Percentiles rank a stretch among this genome's conserved stretches.
Evolutionary conservation across 2,888 invertebrate genomes (phyloP).

Genomic region (Auanema sp.): DNA sequence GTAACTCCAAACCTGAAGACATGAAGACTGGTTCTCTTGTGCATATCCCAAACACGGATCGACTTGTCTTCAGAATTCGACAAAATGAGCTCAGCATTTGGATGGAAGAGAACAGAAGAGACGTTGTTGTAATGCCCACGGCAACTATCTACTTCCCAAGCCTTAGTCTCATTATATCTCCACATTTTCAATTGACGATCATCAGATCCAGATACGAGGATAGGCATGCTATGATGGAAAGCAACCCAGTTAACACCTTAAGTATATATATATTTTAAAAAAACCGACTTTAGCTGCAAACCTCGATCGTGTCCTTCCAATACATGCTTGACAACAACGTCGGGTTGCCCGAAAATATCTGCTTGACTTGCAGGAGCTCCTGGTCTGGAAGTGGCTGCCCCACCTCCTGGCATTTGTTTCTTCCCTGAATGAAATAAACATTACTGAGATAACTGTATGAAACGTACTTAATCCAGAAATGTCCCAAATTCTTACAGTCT

Average conservation of each 20-base stretch:
- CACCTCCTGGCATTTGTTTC: conserved; percentile 93
- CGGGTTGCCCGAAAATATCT: conserved; percentile 83
- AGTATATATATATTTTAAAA: conserved; percentile 5
- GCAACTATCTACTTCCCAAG: conserved; percentile 97
- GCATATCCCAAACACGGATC: conserved; percentile 98
- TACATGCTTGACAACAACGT: conserved; percentile 66
- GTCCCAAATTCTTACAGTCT: conserved; percentile 98
- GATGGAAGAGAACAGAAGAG: conserved; percentile 94
- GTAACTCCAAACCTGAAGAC: conserved; percentile 74
- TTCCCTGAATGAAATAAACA: conserved; percentile 68
- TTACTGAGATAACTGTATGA: neutral
- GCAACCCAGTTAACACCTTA: conserved; percentile 94
- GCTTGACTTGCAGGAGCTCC: conserved; percentile 70
- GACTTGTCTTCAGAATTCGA: conserved; percentile 97
- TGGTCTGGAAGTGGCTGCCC: conserved; percentile 69
- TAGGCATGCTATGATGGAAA: conserved; percentile 89
- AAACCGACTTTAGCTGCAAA: conserved; percentile 2
- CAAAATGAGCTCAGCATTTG: conserved; percentile 87
- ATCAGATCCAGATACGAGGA: conserved; percentile 97
- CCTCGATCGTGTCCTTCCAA: conserved; percentile 78
- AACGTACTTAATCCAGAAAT: conserved; percentile 71
- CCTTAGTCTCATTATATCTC: conserved; percentile 75
- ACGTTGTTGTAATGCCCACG: conserved; percentile 99
- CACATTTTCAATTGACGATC: conserved; percentile 95
- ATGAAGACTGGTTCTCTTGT: conserved; percentile 85